These are phyloP conservation scores for Pipistrellus pipistrellus DNA, from an alignment of 2,797 vertebrate species.

Conservation along the genomic window DNA sequence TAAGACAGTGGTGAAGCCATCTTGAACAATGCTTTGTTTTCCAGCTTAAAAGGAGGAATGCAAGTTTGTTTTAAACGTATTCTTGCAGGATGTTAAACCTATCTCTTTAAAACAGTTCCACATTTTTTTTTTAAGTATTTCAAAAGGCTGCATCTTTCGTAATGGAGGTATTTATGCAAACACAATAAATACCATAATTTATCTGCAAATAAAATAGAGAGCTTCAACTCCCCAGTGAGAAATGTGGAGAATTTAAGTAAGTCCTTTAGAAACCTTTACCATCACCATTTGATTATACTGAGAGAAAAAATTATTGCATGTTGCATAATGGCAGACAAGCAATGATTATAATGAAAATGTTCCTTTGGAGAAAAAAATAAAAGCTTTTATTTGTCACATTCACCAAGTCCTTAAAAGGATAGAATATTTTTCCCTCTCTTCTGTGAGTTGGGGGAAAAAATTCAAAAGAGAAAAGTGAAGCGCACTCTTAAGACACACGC, in stretches of 20 bases:
- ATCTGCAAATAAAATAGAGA: conserved; percentile 85
- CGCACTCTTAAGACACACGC: background rate
- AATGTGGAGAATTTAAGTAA: conserved; percentile 83
- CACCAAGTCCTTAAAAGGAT: conserved; percentile 45
- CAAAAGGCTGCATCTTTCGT: conserved; percentile 84
- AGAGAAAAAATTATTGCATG: conserved; percentile 79
- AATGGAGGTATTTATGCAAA: conserved; percentile 80
- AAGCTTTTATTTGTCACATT: conserved; percentile 79
- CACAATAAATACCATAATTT: conserved; percentile 87
- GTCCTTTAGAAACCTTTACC: conserved; percentile 79
- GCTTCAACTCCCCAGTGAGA: conserved; percentile 70
- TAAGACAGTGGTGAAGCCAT: conserved; percentile 32
- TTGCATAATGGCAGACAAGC: conserved; percentile 69
- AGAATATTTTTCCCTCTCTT: conserved; percentile 9
- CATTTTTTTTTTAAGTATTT: conserved; percentile 80
- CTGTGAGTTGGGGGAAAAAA: conserved; percentile 28
- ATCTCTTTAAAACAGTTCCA: conserved; percentile 75
- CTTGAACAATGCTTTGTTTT: conserved; percentile 58
- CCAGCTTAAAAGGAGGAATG: conserved; percentile 54
- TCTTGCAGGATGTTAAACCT: conserved; percentile 76
- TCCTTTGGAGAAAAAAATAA: conserved; percentile 49
- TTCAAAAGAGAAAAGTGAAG: conserved; percentile 29
- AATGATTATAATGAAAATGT: conserved; percentile 71
- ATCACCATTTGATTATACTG: conserved; percentile 72
- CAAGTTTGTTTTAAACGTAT: conserved; percentile 69